These are phyloP conservation scores for Fringilla coelebs DNA, from an alignment of 2,797 vertebrate species.

Conservation along the genomic window DNA sequence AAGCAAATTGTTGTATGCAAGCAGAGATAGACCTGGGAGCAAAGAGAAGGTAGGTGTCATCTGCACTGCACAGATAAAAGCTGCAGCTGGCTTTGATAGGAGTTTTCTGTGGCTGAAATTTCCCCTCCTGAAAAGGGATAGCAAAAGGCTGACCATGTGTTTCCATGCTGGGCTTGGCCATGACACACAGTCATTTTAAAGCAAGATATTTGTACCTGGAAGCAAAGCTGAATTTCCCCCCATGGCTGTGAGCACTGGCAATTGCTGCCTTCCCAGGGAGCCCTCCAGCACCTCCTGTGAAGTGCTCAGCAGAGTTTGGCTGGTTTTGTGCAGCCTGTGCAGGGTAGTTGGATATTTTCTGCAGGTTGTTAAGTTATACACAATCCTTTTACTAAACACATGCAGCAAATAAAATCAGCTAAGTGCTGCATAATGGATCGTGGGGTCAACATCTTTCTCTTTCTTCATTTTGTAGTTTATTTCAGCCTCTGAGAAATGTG, in stretches of 20 bases:
- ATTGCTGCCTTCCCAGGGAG: background rate
- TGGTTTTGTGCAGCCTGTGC: background rate
- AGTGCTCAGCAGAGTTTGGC: background rate
- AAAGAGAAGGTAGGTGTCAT: background rate
- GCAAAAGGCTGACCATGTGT: background rate
- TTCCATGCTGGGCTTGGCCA: background rate
- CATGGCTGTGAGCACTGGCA: background rate
- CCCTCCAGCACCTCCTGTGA: background rate
- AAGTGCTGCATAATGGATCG: conserved; percentile 15
- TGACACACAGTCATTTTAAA: background rate
- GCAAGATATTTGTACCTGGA: background rate
- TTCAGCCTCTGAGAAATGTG: conserved; percentile 22
- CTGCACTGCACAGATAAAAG: background rate
- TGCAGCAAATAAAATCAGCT: conserved; percentile 7
- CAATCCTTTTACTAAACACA: background rate
- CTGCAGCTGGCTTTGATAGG: background rate
- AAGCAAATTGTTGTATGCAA: background rate
- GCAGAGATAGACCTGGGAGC: background rate
- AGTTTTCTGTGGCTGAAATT: background rate
- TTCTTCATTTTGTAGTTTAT: conserved; percentile 1
- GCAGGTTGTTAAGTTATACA: background rate
- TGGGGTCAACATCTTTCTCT: conserved; percentile 7
- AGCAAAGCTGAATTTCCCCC: background rate
- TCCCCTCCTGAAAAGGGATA: background rate
- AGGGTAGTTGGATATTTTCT: background rate